A percentile compares a stretch with the other conserved stretches of the same genome.
Conservation (phyloP, 2,113 vertebrate genomes). For the Accipiter cooperii region DNA sequence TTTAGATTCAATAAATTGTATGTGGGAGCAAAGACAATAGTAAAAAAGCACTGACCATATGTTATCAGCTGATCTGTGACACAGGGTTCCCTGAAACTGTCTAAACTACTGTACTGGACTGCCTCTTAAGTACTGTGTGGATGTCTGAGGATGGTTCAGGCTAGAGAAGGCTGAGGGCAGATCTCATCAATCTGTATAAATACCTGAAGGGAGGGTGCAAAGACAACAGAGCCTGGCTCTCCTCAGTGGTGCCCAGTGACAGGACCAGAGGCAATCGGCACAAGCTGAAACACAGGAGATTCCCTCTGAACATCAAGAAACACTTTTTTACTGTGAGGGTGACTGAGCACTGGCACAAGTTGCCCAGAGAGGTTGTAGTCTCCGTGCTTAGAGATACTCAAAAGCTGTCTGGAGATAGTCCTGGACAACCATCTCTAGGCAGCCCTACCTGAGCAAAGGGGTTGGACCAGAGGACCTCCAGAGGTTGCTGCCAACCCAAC, state of each 20-base stretch:
- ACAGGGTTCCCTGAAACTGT: neutral
- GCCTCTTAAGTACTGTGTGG: neutral
- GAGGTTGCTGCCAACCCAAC: neutral
- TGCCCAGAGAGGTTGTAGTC: neutral
- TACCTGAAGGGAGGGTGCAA: neutral
- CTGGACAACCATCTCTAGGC: neutral
- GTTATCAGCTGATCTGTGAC: neutral
- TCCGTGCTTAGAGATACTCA: neutral
- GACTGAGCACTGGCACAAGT: neutral
- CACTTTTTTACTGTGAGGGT: neutral
- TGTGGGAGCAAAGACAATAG: neutral
- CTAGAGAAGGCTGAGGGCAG: neutral
- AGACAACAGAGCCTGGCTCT: neutral
- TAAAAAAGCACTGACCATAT: neutral
- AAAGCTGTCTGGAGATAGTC: neutral
- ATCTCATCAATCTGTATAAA: neutral
- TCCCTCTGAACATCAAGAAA: neutral
- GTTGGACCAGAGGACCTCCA: neutral
- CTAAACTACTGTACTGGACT: neutral
- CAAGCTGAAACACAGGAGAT: neutral
- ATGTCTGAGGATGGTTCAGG: neutral
- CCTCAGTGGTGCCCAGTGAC: neutral
- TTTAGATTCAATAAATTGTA: neutral
- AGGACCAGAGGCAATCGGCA: neutral
- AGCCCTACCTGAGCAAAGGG: rapidly evolving